phyloP scores from a whole-genome alignment of 2,888 invertebrate genomes.

The Nephrotoma appendiculata region DNA sequence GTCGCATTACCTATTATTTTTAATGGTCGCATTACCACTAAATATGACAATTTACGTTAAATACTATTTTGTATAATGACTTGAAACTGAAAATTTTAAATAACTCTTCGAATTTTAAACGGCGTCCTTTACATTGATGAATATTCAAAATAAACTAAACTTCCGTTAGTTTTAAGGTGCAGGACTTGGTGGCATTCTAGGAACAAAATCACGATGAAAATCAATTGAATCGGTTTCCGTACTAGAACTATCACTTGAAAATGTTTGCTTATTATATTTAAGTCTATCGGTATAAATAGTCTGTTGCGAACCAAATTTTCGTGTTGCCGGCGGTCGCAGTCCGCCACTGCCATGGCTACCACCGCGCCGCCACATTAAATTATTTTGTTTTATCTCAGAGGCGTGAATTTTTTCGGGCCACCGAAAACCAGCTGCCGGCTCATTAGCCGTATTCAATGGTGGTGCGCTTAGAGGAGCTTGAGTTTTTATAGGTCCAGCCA shows the following conservation, averaged over 20 bases:
- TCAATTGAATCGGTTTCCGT: slow-evolving; percentile 31
- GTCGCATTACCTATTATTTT: too few relatives aligned
- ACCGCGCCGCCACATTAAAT: slow-evolving; percentile 24
- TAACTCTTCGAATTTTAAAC: background rate
- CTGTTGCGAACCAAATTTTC: slow-evolving; percentile 5
- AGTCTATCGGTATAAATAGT: background rate
- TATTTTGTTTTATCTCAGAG: slow-evolving; percentile 31
- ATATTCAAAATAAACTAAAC: background rate
- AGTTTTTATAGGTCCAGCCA: background rate
- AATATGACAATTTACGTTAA: too few relatives aligned
- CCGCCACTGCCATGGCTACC: background rate
- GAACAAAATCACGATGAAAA: slow-evolving; percentile 27
- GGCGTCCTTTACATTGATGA: background rate
- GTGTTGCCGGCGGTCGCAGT: background rate
- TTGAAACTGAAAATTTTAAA: too few relatives aligned
- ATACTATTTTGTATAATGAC: too few relatives aligned
- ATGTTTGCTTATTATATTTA: slow-evolving; percentile 15
- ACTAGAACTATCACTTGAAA: slow-evolving; percentile 28
- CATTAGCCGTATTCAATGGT: slow-evolving; percentile 1
- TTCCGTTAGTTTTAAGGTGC: slow-evolving; percentile 26
- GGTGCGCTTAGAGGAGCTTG: background rate
- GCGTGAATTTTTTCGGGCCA: slow-evolving; percentile 35
- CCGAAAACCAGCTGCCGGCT: slow-evolving; percentile 23
- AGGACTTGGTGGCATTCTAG: slow-evolving; percentile 33
- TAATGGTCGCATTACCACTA: too few relatives aligned